A percentile compares a stretch with the other conserved stretches of the same genome.
Conservation (phyloP, 1,140 invertebrate genomes). For the Euwallacea similis region DNA sequence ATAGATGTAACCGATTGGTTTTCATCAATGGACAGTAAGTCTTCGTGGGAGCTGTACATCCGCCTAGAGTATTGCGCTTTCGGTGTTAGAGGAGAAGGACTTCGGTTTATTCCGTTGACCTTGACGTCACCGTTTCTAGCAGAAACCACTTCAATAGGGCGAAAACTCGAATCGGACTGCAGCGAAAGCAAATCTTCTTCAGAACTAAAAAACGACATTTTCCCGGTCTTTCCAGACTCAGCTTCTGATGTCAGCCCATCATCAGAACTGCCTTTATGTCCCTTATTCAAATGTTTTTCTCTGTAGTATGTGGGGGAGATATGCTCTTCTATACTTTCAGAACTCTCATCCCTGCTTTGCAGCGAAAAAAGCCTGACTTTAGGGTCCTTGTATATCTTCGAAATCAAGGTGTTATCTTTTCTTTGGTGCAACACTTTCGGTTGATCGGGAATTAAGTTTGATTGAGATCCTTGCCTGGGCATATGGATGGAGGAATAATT, state of each 20-base stretch:
- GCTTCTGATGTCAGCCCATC: constrained; percentile 32
- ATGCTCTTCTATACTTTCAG: constrained; percentile 6
- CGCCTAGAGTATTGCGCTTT: constrained; percentile 9
- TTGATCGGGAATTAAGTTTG: constrained; percentile 1
- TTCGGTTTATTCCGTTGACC: background rate
- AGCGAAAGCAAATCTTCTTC: constrained; percentile 37
- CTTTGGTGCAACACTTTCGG: constrained; percentile 37
- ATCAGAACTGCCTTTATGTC: constrained; percentile 27
- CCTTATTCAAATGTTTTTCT: constrained; percentile 8
- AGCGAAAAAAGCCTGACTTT: constrained; percentile 42
- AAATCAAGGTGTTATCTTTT: constrained; percentile 45
- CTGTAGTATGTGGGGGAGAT: constrained; percentile 4
- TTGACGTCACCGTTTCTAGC: constrained; percentile 15
- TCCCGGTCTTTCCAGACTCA: constrained; percentile 32
- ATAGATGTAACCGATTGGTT: background rate
- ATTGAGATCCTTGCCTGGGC: background rate
- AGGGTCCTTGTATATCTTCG: constrained; percentile 44
- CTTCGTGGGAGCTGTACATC: constrained; percentile 36
- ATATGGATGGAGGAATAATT: background rate
- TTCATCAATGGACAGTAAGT: constrained; percentile 34
- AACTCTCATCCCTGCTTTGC: constrained; percentile 38
- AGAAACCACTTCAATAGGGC: background rate
- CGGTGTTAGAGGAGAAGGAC: background rate
- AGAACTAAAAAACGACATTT: constrained; percentile 38
- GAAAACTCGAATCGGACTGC: constrained; percentile 21